Conservation (phyloP, 2,797 vertebrate genomes). For the Clarias pachynema region DNA sequence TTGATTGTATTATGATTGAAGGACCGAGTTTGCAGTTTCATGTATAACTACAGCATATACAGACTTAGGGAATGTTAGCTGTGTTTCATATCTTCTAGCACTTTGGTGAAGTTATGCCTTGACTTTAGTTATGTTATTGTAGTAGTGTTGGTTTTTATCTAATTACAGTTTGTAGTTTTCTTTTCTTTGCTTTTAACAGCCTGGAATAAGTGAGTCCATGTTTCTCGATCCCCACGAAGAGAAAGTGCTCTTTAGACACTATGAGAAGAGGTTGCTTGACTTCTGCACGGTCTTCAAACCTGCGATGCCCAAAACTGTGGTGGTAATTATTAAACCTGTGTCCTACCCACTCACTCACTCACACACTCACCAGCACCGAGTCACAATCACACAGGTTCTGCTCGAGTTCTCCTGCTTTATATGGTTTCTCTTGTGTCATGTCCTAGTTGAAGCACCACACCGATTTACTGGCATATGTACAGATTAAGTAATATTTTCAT, state of each 20-base stretch:
- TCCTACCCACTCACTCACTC: not conserved
- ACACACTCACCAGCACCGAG: not conserved
- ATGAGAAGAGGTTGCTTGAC: slow-evolving; percentile 90
- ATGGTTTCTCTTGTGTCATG: not conserved
- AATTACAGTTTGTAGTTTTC: too few species aligned
- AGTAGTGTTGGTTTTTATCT: not conserved
- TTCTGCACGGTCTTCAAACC: slow-evolving; percentile 92
- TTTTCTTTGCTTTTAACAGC: slow-evolving; percentile 59
- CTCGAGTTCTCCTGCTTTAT: not conserved
- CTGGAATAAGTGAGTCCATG: slow-evolving; percentile 69
- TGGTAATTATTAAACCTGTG: slow-evolving; percentile 73
- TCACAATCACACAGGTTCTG: not conserved
- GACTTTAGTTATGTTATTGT: not conserved
- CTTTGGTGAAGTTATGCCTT: not conserved
- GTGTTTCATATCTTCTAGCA: not conserved
- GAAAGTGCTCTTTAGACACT: slow-evolving; percentile 85
- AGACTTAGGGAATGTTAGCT: too few species aligned
- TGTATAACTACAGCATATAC: not conserved
- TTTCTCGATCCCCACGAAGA: slow-evolving; percentile 86
- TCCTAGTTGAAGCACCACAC: not conserved
- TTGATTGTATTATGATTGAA: not conserved
- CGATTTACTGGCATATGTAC: not conserved
- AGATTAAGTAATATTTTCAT: not conserved
- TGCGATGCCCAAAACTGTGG: slow-evolving; percentile 89
- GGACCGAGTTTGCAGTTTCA: not conserved